Conservation (phyloP, 2,797 vertebrate genomes). For the Rhinella marina region DNA sequence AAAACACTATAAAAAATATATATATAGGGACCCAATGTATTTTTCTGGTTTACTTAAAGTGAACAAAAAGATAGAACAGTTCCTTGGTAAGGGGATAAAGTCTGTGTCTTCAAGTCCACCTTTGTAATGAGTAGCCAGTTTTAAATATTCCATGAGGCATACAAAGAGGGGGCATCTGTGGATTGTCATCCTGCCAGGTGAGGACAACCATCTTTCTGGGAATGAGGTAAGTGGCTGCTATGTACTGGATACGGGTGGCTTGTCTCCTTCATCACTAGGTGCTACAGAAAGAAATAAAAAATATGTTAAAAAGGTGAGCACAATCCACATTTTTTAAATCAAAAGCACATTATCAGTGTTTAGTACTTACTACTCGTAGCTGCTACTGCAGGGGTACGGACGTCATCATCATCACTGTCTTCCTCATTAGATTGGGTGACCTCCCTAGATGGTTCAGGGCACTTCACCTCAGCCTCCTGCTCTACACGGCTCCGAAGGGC, state of each 20-base stretch:
- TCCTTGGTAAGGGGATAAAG: constrained; percentile 70
- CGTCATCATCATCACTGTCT: constrained; percentile 91
- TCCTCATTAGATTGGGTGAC: constrained; percentile 91
- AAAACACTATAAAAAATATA: constrained; percentile 73
- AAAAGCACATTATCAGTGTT: too few species aligned
- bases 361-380: constrained; percentile 69
- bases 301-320: not conserved
- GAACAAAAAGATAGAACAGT: constrained; percentile 78
- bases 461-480: constrained; percentile 85
- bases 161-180: constrained; percentile 67
- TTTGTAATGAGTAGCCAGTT: constrained; percentile 78
- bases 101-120: constrained; percentile 82
- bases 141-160: constrained; percentile 81
- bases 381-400: constrained; percentile 76
- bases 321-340: not conserved
- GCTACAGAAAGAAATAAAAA: constrained; percentile 71
- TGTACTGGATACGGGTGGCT: constrained; percentile 91
- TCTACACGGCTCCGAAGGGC: constrained; percentile 90
- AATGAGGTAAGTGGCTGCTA: constrained; percentile 77
- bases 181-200: constrained; percentile 76
- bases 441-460: constrained; percentile 76
- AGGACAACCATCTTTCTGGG: not conserved
- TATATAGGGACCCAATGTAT: constrained; percentile 55
- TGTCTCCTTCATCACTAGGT: constrained; percentile 85
- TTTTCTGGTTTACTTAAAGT: constrained; percentile 64